A percentile compares a stretch with the other conserved stretches of the same genome.
phyloP scores from a whole-genome alignment of 2,888 invertebrate genomes.

The Noctua pronuba region DNA sequence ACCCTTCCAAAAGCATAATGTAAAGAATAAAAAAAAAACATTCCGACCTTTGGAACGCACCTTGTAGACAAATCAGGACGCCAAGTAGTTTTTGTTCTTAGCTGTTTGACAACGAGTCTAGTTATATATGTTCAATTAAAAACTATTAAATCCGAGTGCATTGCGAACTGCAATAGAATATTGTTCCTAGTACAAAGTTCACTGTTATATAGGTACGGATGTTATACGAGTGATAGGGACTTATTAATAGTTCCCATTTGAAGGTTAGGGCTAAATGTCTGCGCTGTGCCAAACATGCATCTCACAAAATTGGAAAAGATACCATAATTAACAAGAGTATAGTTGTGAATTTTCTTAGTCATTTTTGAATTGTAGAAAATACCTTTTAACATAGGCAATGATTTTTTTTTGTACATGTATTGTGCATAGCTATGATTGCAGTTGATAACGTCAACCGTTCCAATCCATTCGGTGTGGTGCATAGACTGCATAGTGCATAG shows the following conservation, averaged over 20 bases:
- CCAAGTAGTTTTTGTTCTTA: conserved; percentile 32
- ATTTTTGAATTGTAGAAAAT: neutral
- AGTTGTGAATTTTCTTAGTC: conserved; percentile 8
- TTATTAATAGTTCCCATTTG: conserved; percentile 83
- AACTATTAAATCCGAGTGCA: conserved; percentile 70
- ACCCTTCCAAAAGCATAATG: neutral
- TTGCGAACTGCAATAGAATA: conserved; percentile 67
- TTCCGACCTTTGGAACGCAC: conserved; percentile 34
- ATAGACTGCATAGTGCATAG: conserved; percentile 2
- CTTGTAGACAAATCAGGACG: conserved; percentile 24
- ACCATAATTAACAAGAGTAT: conserved; percentile 14
- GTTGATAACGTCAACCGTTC: neutral
- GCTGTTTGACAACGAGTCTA: conserved; percentile 28
- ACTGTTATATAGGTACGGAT: conserved; percentile 73
- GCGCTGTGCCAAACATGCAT: conserved; percentile 72
- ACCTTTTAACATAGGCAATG: neutral
- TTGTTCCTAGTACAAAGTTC: conserved; percentile 84
- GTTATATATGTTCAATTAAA: conserved; percentile 71
- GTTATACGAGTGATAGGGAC: conserved; percentile 73
- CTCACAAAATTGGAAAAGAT: conserved; percentile 48
- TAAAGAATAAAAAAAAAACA: conserved; percentile 7
- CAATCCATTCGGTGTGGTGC: conserved; percentile 10
- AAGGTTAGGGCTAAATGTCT: conserved; percentile 83
- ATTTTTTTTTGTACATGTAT: neutral
- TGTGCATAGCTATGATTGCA: neutral